Base-by-base conservation (phyloP, 1,140 invertebrate genomes). In the Zaprionus ghesquierei region DNA sequence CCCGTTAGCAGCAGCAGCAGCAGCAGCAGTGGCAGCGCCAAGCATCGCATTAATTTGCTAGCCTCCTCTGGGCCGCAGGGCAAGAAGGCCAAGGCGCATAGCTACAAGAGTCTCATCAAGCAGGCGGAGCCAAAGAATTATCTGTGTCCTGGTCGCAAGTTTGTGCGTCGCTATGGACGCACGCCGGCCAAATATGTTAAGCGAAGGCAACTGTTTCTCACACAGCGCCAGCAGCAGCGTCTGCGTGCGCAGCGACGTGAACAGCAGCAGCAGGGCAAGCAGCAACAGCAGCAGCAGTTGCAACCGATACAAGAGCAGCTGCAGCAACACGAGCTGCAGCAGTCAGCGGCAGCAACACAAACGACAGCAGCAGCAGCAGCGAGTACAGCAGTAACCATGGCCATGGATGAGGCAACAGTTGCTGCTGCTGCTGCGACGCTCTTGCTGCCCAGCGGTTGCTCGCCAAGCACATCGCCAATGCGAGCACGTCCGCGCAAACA, bases 31-130 rank as follows among this genome's bases (percentile, higher is more conserved):
- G 35, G 0, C 15, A 41, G 20, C 27, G 56, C 8, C 12, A 65
- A 75, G 29, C 54, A 84, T 65, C 82, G 90, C 29, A 76, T 90
- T 25, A 92, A 92, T 64, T 73, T 92, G 27, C 69, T 92, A 10
- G 80, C 29, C 25, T 20, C 41, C 13, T 78, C 35, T 41, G 38
- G 31, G 9, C 27, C 58, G n/a, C 69, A 72, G 31, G 66, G 65
- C 58, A 92, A 91, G 46, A 91, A 91, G 68, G 63, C 91, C 27
- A 77, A 89, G 13, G 60, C 78, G 9, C 90, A 86, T 46, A 90
- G 91, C 56, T 92, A 92, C 61, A 92, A 92, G 59, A 92, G 78
- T 61, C 78, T 92, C 23, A 92, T 92, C 38, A 92, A 91, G 55
- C 91, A 91, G 79, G 79, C 90, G 5, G 90, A 92, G 63, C 90